Base-by-base conservation (phyloP, 2,113 vertebrate genomes). In the Junco hyemalis region DNA sequence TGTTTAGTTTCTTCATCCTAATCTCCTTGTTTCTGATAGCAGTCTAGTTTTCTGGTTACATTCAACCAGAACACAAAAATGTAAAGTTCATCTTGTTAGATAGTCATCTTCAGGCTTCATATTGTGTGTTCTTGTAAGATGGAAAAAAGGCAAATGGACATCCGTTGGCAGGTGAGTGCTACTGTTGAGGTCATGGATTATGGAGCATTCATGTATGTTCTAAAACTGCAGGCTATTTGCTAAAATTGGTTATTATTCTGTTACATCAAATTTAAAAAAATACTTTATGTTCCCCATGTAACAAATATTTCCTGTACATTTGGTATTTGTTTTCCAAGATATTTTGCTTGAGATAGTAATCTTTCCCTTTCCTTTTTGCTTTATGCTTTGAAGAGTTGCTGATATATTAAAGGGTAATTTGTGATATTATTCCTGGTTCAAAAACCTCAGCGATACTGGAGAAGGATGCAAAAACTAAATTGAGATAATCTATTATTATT, bases 121-220 rank as follows among this genome's bases (percentile, higher is more conserved):
- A 44, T 72, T 59, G 31, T 66, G 22, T 51, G 9, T 86, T 93
- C 63, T 69, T 57, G 19, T 60, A 86, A 56, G n/a, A 51, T 6
- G 21, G 35, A 33, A 48, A 90, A 82, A 92, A 92, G 57, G 29
- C 18, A 73, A 76, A 25, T 78, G 73, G 63, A 95, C 94, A 94
- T 57, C 51, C 47, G 72, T 68, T 94, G 95, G 89, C 96, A 97
- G 91, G 76, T 72, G 76, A 86, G 45, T 47, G 31, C 86, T 95
- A 9, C 47, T 85, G 20, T 56, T 73, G 36, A 85, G 54, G 45
- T 65, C 26, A 24, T 8, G 63, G 33, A 80, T 51, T 59, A 79
- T 20, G 15, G 5, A 81, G 12, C 21, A 56, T 54, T 57, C 1
- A 2, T 84, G 17, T 44, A 23, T 71, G 28, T 84, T 56, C 12